Evolutionary conservation across 1,140 invertebrate species (phyloP), one percentile per base, ranked within the genome.

Genomic region (Drosophila sechellia): DNA sequence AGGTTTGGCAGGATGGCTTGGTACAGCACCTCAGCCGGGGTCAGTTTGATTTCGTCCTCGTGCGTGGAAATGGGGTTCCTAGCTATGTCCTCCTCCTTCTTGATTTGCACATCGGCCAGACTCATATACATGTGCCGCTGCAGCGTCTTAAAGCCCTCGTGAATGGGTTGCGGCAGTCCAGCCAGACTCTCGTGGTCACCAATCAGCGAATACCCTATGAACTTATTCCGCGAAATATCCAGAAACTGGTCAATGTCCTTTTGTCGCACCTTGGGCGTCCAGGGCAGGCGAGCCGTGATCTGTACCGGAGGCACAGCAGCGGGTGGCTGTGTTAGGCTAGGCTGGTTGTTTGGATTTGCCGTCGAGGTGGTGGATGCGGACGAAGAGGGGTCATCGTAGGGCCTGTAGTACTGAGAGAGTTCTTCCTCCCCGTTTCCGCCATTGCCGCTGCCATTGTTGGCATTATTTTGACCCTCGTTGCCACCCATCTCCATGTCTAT

Each of bases 241-340:
- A 99, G 93, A 93, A 99, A 99, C 70, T 94, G 93, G 81, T 99
- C 97, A 48, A 99, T 95, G 92, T 98, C 97, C 93, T 97, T 97
- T 86, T 97, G 96, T 22, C 97, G 94, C n/a, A 99, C 98, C 95
- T 99, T 99, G 8, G 98, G 98, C 71, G 96, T 95, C 98, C 98
- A 99, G 1, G 98, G 98, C 69, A 99, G 93, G 61, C 91, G 84
- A 10, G 91, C 89, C 10, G 90, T 91, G n/a, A 90, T 89, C 50
- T 90, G 91, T 48, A 89, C 68, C 0, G 91, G 83, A n/a, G 80
- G 89, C 35, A 66, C 63, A 10, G 81, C 66, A 1, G 70, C 55
- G 10, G 90, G 68, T 0, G 75, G 61, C 25, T 91, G 89, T 35
- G 71, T 64, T 5, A 75, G 69, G 53, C 70, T 65, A 34, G 86